Evolutionary conservation across 2,888 invertebrate genomes (phyloP).

Genomic region (Drosophila birchii): DNA sequence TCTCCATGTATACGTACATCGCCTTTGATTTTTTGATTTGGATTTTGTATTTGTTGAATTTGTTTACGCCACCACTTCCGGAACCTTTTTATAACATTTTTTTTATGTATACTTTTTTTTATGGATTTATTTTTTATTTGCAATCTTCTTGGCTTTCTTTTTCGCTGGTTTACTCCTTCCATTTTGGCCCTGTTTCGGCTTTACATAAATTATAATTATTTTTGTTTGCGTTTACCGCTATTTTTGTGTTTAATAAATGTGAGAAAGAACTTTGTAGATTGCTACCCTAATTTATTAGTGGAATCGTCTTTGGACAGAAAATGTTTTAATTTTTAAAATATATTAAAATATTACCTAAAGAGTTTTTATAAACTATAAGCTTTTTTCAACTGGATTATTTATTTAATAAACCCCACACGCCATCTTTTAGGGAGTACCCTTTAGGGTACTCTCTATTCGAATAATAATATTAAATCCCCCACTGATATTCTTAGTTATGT

Average conservation of each 20-base stretch:
- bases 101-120: background rate
- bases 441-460: constrained; percentile 5
- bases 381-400: background rate
- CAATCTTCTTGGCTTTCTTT: constrained; percentile 9
- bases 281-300: background rate
- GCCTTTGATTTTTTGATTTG: constrained; percentile 21
- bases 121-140: background rate
- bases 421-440: too few relatives aligned
- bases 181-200: background rate
- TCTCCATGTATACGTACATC: constrained; percentile 1
- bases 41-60: background rate
- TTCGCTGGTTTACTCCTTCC: constrained; percentile 7
- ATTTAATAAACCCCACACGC: background rate
- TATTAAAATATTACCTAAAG: background rate
- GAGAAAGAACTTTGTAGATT: constrained; percentile 56
- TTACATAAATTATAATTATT: constrained; percentile 13
- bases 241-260: constrained; percentile 76
- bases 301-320: background rate
- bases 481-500: constrained; percentile 31
- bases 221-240: constrained; percentile 58
- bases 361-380: background rate
- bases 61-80: constrained; percentile 22
- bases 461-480: background rate
- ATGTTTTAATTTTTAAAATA: background rate
- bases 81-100: constrained; percentile 8